Conservation (phyloP, 2,113 vertebrate species). For the Notarius quadriscutis region DNA sequence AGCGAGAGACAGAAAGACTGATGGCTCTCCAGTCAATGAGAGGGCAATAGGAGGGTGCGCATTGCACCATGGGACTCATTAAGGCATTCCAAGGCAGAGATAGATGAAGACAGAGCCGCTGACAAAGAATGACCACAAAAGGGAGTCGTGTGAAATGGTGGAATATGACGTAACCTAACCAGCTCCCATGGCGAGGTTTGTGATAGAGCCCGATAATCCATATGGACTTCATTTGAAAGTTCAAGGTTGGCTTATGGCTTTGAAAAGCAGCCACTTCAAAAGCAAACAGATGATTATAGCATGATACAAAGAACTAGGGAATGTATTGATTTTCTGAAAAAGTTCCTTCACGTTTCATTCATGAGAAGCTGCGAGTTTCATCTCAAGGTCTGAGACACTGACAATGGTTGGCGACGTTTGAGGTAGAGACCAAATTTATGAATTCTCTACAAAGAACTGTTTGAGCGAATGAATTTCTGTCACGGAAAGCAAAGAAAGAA, state of each 20-base stretch:
- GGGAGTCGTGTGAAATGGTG: conserved; percentile 33
- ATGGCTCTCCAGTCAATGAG: conserved; percentile 7
- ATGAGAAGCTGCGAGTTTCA: background rate
- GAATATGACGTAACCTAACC: conserved; percentile 39
- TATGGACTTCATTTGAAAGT: conserved; percentile 32
- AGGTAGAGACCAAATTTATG: background rate
- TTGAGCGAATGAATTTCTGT: background rate
- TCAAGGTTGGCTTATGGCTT: conserved; percentile 24
- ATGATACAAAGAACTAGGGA: background rate
- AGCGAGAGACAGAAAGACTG: conserved; percentile 11
- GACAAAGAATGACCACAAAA: conserved; percentile 45
- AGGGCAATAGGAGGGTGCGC: conserved; percentile 21
- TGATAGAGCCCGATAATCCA: conserved; percentile 16
- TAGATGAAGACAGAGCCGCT: conserved; percentile 20
- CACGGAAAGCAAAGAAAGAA: background rate
- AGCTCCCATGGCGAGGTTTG: conserved; percentile 7
- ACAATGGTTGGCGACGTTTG: background rate
- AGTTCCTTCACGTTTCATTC: background rate
- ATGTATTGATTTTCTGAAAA: background rate
- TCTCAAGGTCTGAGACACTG: background rate
- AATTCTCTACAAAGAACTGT: background rate
- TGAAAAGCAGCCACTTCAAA: conserved; percentile 29
- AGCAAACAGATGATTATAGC: conserved; percentile 13
- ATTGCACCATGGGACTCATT: conserved; percentile 42
- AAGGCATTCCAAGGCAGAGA: conserved; percentile 27